These are phyloP conservation scores for Meloidogyne hapla DNA, from an alignment of 1,140 invertebrate species.

Conservation along the genomic window DNA sequence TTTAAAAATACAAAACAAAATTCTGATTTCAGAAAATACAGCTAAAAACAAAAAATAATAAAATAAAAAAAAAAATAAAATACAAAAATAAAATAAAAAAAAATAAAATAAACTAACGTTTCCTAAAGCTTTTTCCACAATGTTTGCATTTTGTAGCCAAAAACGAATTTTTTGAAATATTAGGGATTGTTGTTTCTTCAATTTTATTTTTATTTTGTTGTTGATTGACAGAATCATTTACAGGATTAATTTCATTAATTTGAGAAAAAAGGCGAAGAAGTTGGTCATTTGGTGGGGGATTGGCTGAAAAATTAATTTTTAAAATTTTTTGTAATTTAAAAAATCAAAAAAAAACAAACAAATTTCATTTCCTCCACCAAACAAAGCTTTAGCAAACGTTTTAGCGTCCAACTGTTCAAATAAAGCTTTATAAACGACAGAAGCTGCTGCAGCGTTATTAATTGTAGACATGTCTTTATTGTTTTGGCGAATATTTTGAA, in stretches of 20 bases:
- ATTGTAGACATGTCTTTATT: not conserved
- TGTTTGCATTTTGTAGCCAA: conserved; percentile 52
- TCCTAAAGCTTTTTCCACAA: conserved; percentile 61
- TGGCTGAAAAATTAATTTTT: not conserved
- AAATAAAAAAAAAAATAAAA: not conserved
- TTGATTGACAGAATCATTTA: not conserved
- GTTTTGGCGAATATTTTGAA: not conserved
- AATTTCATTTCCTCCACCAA: not conserved
- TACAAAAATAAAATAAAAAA: not conserved
- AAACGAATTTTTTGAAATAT: not conserved
- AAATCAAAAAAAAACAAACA: no score
- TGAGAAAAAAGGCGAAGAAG: conserved; percentile 16
- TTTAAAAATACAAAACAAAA: no score
- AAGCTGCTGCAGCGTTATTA: conserved; percentile 9
- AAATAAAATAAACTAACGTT: conserved; percentile 42
- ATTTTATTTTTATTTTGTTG: conserved; percentile 8
- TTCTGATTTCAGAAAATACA: no score
- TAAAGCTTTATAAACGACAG: conserved; percentile 24
- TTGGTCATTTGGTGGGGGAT: conserved; percentile 6
- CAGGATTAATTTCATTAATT: not conserved
- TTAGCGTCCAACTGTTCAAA: conserved; percentile 26
- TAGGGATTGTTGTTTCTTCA: not conserved
- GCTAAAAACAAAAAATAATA: no score
- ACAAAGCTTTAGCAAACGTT: conserved; percentile 19
- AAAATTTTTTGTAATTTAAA: no score